These are phyloP conservation scores for Acrocera orbiculus DNA, from an alignment of 2,888 invertebrate genomes.

Conservation along the genomic window DNA sequence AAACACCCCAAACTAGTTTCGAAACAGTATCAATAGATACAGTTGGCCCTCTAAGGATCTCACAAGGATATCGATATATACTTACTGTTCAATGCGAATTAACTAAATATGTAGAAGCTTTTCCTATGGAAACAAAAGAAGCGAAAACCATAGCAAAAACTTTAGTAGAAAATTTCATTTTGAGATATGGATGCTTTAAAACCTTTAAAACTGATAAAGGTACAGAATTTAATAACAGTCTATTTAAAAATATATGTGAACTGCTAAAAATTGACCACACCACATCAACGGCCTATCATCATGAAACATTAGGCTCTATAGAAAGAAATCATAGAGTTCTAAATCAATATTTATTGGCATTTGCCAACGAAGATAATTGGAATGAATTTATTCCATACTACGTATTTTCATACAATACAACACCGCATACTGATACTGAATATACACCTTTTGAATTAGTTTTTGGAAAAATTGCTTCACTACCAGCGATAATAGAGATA, in stretches of 20 bases:
- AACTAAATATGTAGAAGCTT: constrained; percentile 5
- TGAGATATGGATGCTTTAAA: constrained; percentile 5
- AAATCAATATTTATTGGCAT: constrained; percentile 10
- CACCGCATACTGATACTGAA: constrained; percentile 5
- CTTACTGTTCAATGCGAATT: constrained; percentile 8
- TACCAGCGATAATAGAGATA: neutral
- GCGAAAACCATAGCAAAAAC: constrained; percentile 7
- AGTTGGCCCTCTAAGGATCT: constrained; percentile 3
- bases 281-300: constrained; percentile 3
- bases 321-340: constrained; percentile 9
- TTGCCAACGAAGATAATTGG: constrained; percentile 4
- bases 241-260: constrained; percentile 1
- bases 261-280: constrained; percentile 5
- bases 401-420: constrained; percentile 7
- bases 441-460: constrained; percentile 9
- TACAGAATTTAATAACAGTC: constrained; percentile 8
- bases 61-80: constrained; percentile 3
- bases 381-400: constrained; percentile 4
- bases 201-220: constrained; percentile 5
- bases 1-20: constrained; percentile 5
- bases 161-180: constrained; percentile 9
- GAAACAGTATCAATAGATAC: constrained; percentile 8
- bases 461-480: constrained; percentile 5
- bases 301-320: constrained; percentile 6
- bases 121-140: constrained; percentile 4